Conservation (phyloP, 2,113 vertebrate genomes). For the Sinocyclocheilus maitianheensis region DNA sequence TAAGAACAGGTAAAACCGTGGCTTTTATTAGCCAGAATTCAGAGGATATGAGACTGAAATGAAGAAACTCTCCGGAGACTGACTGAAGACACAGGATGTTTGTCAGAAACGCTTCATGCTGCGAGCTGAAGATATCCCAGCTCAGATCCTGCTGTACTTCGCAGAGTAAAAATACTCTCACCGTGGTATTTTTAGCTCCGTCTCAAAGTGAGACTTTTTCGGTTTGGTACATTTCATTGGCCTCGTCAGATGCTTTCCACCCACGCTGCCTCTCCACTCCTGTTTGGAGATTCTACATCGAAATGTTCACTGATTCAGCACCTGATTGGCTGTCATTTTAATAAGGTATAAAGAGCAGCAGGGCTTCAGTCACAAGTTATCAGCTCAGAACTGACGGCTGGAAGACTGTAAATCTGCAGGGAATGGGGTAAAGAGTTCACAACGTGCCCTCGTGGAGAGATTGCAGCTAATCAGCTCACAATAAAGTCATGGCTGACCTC, state of each 20-base stretch:
- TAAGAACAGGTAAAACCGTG: neutral
- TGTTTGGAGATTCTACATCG: neutral
- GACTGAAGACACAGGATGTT: neutral
- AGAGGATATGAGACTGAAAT: neutral
- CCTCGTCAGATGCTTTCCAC: neutral
- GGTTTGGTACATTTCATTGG: neutral
- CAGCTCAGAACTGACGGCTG: neutral
- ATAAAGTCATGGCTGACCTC: neutral
- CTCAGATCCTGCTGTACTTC: slow-evolving; percentile 1
- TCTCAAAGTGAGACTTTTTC: neutral
- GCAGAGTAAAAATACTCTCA: slow-evolving; percentile 25
- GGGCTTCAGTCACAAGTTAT: neutral
- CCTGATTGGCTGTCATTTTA: neutral
- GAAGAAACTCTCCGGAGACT: neutral
- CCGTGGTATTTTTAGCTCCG: slow-evolving; percentile 3
- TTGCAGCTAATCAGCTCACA: neutral
- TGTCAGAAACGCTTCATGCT: neutral
- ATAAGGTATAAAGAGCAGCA: slow-evolving; percentile 9
- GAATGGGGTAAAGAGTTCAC: slow-evolving; percentile 4
- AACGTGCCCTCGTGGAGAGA: neutral
- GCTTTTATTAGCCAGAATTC: neutral
- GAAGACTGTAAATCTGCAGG: slow-evolving; percentile 17
- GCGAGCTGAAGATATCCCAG: neutral
- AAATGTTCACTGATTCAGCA: neutral
- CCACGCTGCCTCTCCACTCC: neutral